Base-by-base conservation (phyloP, 2,113 vertebrate genomes). In the Poeciliopsis retropinna region DNA sequence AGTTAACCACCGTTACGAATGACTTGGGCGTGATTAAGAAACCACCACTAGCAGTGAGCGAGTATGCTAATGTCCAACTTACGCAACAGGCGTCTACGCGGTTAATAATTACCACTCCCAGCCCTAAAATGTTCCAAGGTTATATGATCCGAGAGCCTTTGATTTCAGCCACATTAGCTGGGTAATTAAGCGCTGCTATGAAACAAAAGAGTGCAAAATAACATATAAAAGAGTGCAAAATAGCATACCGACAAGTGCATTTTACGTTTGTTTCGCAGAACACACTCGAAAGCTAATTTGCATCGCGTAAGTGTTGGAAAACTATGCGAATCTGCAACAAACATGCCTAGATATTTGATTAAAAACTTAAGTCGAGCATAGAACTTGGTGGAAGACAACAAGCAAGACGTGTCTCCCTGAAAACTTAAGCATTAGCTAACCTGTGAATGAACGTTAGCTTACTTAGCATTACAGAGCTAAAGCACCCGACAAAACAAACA, bases 71-170 rank as follows among this genome's bases (percentile, higher is more conserved):
- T 10, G n/a, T 0, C 27, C 0, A 29, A 71, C 6, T 76, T 64
- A 54, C 4, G 73, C 84, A 91, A 91, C 88, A 89, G 79, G 69
- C 62, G 39, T 44, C 27, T 37, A 29, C 22, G 1, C 22, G 0
- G 39, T 81, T 14, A 64, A 82, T 81, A 1, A 83, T 83, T 82
- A 65, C 80, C 70, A 31, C 22, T 11, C 0, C 14, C 8, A 22
- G 44, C 25, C 37, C 41, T 5, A 27, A 0, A 2, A 2, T 2
- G 80, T 65, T 2, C 72, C 90, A 87, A 90, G 82, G 87, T 89
- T 79, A 29, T 79, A 29, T 7, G 10, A 12, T 0, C 66, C 62
- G 1, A 19, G 6, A 65, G 4, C 15, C 39, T 15, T 1, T 11
- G 2, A 57, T 51, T 66, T 37, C 10, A n/a, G 15, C 1, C 14